These are phyloP conservation scores for Petromus typicus DNA, from an alignment of 2,113 vertebrate species.

Conservation along the genomic window DNA sequence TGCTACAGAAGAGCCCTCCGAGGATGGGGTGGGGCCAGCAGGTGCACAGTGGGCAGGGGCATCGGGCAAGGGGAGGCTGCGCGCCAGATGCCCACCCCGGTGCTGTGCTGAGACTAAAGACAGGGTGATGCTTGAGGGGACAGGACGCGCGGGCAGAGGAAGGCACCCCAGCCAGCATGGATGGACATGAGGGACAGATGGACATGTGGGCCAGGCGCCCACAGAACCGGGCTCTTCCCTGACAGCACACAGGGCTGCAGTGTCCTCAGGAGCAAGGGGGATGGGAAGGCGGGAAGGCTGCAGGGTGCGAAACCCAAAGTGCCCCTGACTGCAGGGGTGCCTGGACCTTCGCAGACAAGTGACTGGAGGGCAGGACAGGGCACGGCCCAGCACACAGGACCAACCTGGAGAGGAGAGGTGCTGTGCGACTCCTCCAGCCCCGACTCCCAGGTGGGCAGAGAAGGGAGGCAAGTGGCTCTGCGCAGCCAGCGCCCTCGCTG, in stretches of 20 bases:
- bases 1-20: neutral
- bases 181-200: fast-evolving
- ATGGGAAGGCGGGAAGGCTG: neutral
- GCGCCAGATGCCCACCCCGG: neutral
- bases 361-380: neutral
- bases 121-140: neutral
- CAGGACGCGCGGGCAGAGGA: neutral
- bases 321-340: neutral
- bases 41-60: neutral
- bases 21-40: neutral
- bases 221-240: neutral
- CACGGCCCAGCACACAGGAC: too few relatives aligned
- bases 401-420: neutral
- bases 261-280: neutral
- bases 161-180: neutral
- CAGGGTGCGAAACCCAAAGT: neutral
- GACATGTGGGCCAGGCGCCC: neutral
- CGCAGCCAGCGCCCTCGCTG: neutral
- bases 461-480: neutral
- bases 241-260: too few relatives aligned
- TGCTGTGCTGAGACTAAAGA: neutral
- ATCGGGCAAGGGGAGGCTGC: neutral
- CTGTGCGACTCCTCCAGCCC: neutral
- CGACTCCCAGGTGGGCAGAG: neutral
- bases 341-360: neutral